Conservation (phyloP, 2,797 vertebrate genomes). For the Dryobates pubescens region DNA sequence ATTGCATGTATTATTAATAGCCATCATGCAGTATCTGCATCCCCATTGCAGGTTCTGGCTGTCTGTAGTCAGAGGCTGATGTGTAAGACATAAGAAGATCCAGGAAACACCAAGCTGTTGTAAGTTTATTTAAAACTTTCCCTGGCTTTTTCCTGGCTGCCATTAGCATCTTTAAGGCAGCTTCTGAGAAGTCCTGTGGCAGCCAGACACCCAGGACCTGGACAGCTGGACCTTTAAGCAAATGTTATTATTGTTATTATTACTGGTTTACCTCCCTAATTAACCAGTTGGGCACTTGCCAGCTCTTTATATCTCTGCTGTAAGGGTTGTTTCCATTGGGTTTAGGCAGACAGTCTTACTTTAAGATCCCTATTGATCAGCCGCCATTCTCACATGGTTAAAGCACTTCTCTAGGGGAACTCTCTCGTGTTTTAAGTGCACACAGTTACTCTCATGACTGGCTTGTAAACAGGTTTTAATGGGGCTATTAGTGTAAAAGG, state of each 20-base stretch:
- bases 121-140: slow-evolving; percentile 46
- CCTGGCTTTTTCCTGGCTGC: slow-evolving; percentile 3
- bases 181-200: slow-evolving; percentile 50
- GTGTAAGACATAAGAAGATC: not conserved
- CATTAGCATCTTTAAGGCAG: slow-evolving; percentile 4
- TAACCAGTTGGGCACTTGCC: slow-evolving; percentile 81
- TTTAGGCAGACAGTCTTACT: slow-evolving; percentile 84
- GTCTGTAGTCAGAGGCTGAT: not conserved
- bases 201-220: slow-evolving; percentile 46
- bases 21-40: not conserved
- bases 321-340: slow-evolving; percentile 75
- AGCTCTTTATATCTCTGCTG: slow-evolving; percentile 69
- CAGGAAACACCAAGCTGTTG: not conserved
- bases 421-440: slow-evolving; percentile 86
- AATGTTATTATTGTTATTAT: slow-evolving; percentile 36
- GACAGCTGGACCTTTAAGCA: slow-evolving; percentile 39
- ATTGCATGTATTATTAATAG: not conserved
- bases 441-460: slow-evolving; percentile 85
- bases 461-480: slow-evolving; percentile 93
- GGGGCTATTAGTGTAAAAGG: slow-evolving; percentile 93
- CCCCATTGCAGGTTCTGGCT: not conserved
- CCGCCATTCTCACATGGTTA: slow-evolving; percentile 75
- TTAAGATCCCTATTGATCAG: slow-evolving; percentile 84
- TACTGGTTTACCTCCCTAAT: slow-evolving; percentile 76
- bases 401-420: slow-evolving; percentile 78